phyloP scores from a whole-genome alignment of 2,888 invertebrate genomes.

The Spilarctia lutea region DNA sequence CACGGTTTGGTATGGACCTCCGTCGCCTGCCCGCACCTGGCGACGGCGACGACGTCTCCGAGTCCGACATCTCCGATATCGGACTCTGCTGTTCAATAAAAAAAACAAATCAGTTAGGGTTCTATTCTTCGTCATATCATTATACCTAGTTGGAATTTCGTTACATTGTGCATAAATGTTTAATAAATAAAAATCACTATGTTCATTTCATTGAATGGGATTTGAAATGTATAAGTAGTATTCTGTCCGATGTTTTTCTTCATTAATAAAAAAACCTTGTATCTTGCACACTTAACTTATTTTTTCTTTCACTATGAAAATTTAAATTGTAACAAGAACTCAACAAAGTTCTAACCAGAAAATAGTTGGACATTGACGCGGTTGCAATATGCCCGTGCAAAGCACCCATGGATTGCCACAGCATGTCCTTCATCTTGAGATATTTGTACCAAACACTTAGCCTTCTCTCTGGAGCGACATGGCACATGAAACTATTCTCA shows the following conservation, averaged over 20 bases:
- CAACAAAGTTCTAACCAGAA: slow-evolving; percentile 29
- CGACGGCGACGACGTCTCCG: slow-evolving; percentile 79
- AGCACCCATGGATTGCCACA: slow-evolving; percentile 75
- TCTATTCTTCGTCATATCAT: not conserved
- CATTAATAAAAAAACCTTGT: not conserved
- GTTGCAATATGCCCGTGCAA: slow-evolving; percentile 67
- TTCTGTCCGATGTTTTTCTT: not conserved
- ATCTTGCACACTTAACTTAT: not conserved
- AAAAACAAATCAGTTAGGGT: not conserved
- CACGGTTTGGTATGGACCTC: slow-evolving; percentile 69
- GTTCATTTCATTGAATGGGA: not conserved
- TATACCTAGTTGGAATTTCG: not conserved
- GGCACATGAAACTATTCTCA: slow-evolving; percentile 58
- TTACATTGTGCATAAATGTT: not conserved
- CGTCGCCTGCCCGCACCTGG: slow-evolving; percentile 68
- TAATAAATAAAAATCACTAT: not conserved
- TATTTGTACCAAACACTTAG: slow-evolving; percentile 61
- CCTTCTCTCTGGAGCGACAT: slow-evolving; percentile 55
- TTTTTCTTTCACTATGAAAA: not conserved
- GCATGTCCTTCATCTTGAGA: slow-evolving; percentile 63
- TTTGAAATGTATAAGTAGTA: not conserved
- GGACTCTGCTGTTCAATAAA: slow-evolving; percentile 71
- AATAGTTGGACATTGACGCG: slow-evolving; percentile 19
- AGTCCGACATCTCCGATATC: slow-evolving; percentile 88
- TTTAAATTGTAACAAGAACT: not conserved